Percentiles rank a stretch among this genome's conserved stretches.
phyloP scores from a whole-genome alignment of 2,888 invertebrate species.

The Malachius bipustulatus region DNA sequence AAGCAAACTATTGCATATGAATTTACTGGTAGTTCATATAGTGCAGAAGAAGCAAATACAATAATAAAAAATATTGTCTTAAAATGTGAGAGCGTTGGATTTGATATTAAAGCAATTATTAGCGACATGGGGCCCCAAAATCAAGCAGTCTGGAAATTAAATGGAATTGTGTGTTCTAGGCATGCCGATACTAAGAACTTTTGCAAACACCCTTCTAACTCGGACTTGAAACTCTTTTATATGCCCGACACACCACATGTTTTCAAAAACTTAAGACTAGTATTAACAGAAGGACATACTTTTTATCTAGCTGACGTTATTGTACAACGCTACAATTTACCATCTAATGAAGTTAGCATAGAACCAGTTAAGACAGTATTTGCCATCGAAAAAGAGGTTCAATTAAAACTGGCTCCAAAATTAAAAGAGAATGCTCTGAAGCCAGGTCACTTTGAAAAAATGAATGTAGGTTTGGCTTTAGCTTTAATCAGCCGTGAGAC shows the following conservation, averaged over 20 bases:
- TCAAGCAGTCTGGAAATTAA: too few relatives aligned
- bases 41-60: too few relatives aligned
- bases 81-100: not conserved
- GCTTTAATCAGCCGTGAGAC: too few relatives aligned
- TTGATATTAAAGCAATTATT: not conserved
- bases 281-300: conserved; percentile 1
- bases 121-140: conserved; percentile 4
- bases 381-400: not conserved
- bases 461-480: too few relatives aligned
- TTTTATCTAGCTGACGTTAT: not conserved
- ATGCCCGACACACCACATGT: conserved; percentile 5
- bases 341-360: not conserved
- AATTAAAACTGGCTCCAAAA: too few relatives aligned
- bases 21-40: too few relatives aligned
- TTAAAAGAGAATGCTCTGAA: too few relatives aligned
- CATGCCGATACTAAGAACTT: too few relatives aligned
- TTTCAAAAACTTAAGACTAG: conserved; percentile 2
- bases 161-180: too few relatives aligned
- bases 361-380: conserved; percentile 1
- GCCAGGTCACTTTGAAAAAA: too few relatives aligned
- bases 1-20: conserved; percentile 1
- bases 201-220: not conserved
- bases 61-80: too few relatives aligned
- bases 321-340: conserved; percentile 1
- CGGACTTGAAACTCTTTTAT: not conserved